Evolutionary conservation across 2,888 invertebrate species (phyloP), one percentile per base, ranked within the genome.

Genomic region (Cynaeus angustus): DNA sequence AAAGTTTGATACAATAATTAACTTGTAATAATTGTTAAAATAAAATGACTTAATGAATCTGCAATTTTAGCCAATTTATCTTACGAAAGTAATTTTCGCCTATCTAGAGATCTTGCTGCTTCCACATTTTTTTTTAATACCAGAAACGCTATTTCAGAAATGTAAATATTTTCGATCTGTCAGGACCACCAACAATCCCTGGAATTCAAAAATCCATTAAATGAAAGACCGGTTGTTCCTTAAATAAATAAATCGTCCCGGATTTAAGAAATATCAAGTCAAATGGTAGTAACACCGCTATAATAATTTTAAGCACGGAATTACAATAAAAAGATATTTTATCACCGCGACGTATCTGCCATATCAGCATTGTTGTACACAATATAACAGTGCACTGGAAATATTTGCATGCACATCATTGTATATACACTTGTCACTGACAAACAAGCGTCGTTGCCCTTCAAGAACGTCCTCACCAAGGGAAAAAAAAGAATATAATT

Each of bases 281-380:
- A 8, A 10, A 38, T 45, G 43, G 13, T 10, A 38, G 10, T 64
- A 68, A 64, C 55, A 33, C 10, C 33, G 62, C 55, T 8, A 64
- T 68, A 48, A 38, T 38, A 9, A 68, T 68, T 68, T 46, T 7
- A 64, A 38, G 55, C 68, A 68, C 68, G 68, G 21, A 56, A 30
- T 33, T 46, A 68, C 55, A 68, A 68, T 68, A 68, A 56, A 46
- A 68, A 62, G 61, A 52, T 61, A 59, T 8, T 64, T 68, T 68
- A 68, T 68, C 68, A 65, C 65, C 56, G 38, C 30, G 52, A 69
- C 69, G 33, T 56, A 68, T 64, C 68, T 68, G 68, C 37, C 68
- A 56, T 68, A 58, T 48, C 48, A 55, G 64, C 52, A 56, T 53
- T 46, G 67, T 68, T 61, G 38, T 33, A 52, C 52, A 52, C 52